Base-by-base conservation (phyloP, 2,888 invertebrate species). In the Crioceris asparagi region DNA sequence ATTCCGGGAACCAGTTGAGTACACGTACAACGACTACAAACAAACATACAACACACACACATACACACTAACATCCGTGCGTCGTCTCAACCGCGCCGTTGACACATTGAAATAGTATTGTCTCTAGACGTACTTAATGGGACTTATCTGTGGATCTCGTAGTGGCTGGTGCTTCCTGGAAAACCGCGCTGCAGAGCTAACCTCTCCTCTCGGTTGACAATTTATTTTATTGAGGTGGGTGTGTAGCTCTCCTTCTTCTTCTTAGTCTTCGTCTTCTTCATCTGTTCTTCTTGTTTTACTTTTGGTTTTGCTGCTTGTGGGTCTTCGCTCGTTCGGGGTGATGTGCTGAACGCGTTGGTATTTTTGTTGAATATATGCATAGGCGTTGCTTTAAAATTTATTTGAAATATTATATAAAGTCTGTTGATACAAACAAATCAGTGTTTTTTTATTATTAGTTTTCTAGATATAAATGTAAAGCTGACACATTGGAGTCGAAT, bases 41-140 rank as follows among this genome's bases (percentile, higher is more conserved):
- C 29, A 14, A 12, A 29, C 11, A 25, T 11, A 25, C 25, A 25
- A n/a, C 25, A 25, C 25, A n/a, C n/a, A n/a, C n/a, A n/a, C n/a
- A n/a, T n/a, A n/a, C n/a, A n/a, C n/a, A n/a, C n/a, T n/a, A n/a
- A n/a, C n/a, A n/a, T n/a, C n/a, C n/a, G n/a, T n/a, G n/a, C n/a
- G 21, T 21, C 10, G 7, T 10, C 6, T 6, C 10, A 21, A 6
- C 21, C 6, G 10, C 53, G 50, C 49, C 54, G 57, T 53, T 62
- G 63, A 64, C 65, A 65, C 61, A 55, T 64, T 65, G 61, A 65
- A 65, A 64, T 64, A 65, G 65, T 65, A 64, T 64, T 63, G 63
- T 64, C 64, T 64, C 60, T 62, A 61, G 60, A 57, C 59, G 62
- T 64, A 64, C 59, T 62, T 64, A 65, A 64, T 64, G 64, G 62